These are phyloP conservation scores for Xylocopa sonorina DNA, from an alignment of 1,140 invertebrate species.

Conservation along the genomic window DNA sequence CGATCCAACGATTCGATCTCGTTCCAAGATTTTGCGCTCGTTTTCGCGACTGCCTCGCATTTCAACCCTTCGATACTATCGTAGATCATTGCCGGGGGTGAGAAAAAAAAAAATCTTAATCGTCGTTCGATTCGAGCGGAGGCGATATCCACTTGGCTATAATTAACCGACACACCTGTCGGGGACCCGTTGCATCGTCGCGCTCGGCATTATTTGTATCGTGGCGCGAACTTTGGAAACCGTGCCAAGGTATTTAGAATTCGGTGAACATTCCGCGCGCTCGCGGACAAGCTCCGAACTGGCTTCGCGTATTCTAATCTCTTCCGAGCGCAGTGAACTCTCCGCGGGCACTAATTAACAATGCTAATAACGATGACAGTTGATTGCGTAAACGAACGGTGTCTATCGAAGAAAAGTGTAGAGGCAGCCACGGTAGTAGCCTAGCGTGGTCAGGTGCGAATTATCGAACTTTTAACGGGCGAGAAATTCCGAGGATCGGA, in stretches of 20 bases:
- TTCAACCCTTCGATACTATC: too few species aligned
- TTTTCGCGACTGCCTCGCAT: too few species aligned
- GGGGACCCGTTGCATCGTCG: slow-evolving; percentile 17
- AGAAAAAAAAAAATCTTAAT: too few species aligned
- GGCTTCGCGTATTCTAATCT: not conserved
- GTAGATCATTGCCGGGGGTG: too few species aligned
- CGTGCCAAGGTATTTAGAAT: slow-evolving; percentile 50
- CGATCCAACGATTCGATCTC: not conserved
- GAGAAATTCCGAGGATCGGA: slow-evolving; percentile 6
- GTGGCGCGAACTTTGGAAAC: slow-evolving; percentile 33
- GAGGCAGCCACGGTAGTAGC: too few species aligned
- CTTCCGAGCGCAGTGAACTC: slow-evolving; percentile 31
- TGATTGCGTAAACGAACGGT: too few species aligned
- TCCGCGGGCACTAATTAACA: too few species aligned
- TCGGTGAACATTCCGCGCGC: slow-evolving; percentile 18
- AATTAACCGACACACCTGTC: slow-evolving; percentile 30
- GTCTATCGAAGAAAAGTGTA: too few species aligned
- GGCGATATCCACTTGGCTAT: slow-evolving; percentile 14
- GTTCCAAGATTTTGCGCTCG: too few species aligned
- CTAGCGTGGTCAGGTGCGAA: too few species aligned
- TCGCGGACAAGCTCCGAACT: not conserved
- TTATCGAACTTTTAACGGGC: too few species aligned
- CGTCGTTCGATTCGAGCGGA: not conserved
- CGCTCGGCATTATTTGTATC: slow-evolving; percentile 13
- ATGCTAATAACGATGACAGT: too few species aligned